Percentiles rank a stretch among this genome's conserved stretches.
Conservation (phyloP, 1,140 invertebrate species). For the Bradynema listronoti region DNA sequence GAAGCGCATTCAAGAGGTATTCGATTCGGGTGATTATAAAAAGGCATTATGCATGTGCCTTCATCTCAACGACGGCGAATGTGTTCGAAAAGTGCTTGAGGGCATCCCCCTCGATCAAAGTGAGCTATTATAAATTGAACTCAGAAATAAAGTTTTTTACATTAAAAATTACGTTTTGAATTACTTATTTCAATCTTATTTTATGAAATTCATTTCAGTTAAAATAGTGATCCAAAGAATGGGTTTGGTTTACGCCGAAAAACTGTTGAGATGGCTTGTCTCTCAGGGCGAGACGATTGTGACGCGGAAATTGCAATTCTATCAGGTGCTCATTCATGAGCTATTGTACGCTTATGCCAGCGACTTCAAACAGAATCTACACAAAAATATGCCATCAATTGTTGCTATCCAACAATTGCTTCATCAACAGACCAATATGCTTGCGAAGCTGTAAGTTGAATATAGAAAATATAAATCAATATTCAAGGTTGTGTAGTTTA, state of each 20-base stretch:
- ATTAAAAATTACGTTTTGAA: too few relatives aligned
- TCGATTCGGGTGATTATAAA: constrained; percentile 24
- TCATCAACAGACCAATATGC: constrained; percentile 14
- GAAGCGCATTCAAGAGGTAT: constrained; percentile 10
- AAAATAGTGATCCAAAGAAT: constrained; percentile 9
- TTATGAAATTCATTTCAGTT: constrained; percentile 14
- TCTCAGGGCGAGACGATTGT: neutral
- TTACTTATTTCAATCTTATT: neutral
- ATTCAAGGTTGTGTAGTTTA: too few relatives aligned
- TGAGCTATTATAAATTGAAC: too few relatives aligned
- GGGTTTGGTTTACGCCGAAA: constrained; percentile 23
- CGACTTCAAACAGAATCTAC: constrained; percentile 20
- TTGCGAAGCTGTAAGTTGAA: constrained; percentile 18
- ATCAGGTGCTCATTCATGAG: constrained; percentile 26
- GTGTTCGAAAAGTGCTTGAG: constrained; percentile 24
- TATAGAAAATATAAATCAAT: too few relatives aligned
- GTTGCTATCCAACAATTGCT: constrained; percentile 27
- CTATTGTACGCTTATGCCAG: constrained; percentile 13
- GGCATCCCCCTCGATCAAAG: constrained; percentile 30
- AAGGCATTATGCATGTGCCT: constrained; percentile 36
- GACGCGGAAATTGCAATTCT: constrained; percentile 25
- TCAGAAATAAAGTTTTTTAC: too few relatives aligned
- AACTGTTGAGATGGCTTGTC: constrained; percentile 20
- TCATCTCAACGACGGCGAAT: constrained; percentile 26
- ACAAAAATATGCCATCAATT: constrained; percentile 14